These are phyloP conservation scores for Plusia festucae DNA, from an alignment of 2,888 invertebrate species.

Conservation along the genomic window DNA sequence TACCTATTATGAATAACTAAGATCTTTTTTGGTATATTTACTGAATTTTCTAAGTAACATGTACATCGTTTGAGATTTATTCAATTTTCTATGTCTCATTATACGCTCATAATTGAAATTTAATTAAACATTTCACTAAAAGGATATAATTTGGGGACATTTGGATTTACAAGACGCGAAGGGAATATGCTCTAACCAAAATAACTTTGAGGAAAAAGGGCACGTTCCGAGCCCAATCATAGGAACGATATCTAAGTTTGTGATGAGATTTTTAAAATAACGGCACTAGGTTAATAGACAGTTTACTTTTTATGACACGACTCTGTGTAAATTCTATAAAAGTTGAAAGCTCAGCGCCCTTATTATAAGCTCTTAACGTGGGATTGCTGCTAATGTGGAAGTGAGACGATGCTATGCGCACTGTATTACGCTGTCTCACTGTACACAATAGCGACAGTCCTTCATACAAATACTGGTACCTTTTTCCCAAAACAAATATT, in stretches of 20 bases:
- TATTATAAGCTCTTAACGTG: too few species aligned
- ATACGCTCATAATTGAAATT: constrained; percentile 7
- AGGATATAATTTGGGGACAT: constrained; percentile 23
- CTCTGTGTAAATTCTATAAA: not conserved
- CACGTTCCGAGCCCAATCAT: constrained; percentile 38
- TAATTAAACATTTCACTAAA: constrained; percentile 17
- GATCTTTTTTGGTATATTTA: not conserved
- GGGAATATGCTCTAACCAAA: constrained; percentile 46
- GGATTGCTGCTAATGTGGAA: too few species aligned
- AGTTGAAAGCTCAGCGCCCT: too few species aligned
- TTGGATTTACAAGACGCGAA: constrained; percentile 37
- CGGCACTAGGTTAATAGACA: not conserved
- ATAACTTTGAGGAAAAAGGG: constrained; percentile 46
- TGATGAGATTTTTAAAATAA: not conserved
- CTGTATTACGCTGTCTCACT: too few species aligned
- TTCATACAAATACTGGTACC: not conserved
- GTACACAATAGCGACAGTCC: too few species aligned
- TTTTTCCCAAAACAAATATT: not conserved
- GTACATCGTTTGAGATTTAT: not conserved
- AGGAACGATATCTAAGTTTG: constrained; percentile 30
- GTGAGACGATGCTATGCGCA: too few species aligned
- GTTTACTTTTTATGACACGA: not conserved
- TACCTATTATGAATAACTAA: not conserved
- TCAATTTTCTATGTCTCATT: constrained; percentile 26
- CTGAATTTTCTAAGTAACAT: not conserved